phyloP scores from a whole-genome alignment of 2,888 invertebrate genomes.

The Cerceris rybyensis region DNA sequence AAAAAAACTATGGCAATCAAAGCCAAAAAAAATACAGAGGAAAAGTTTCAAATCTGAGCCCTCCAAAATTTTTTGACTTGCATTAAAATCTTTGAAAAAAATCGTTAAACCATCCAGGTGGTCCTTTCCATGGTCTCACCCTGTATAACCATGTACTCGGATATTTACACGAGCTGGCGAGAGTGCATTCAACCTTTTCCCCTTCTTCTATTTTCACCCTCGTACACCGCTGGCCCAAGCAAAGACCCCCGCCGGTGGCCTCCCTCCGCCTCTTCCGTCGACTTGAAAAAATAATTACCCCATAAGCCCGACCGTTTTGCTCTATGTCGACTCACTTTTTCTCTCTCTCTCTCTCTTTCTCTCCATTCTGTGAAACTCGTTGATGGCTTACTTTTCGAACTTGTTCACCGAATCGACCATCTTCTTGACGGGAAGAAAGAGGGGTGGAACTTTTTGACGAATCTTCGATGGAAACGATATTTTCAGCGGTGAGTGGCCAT shows the following conservation, averaged over 20 bases:
- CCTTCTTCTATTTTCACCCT: constrained; percentile 54
- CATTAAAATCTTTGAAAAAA: too few relatives aligned
- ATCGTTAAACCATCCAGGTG: too few relatives aligned
- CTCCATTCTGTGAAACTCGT: too few relatives aligned
- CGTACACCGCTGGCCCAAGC: constrained; percentile 30
- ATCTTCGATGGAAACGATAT: constrained; percentile 20
- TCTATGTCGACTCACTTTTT: constrained; percentile 10
- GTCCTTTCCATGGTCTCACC: background rate
- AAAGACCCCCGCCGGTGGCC: constrained; percentile 36
- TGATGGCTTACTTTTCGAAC: too few relatives aligned
- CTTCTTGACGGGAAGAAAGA: background rate
- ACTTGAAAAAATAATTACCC: constrained; percentile 69
- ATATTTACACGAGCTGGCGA: constrained; percentile 39
- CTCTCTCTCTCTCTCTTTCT: background rate
- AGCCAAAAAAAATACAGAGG: too few relatives aligned
- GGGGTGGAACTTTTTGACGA: constrained; percentile 9
- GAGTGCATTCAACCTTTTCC: constrained; percentile 57
- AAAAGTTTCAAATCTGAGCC: too few relatives aligned
- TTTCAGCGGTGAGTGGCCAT: too few relatives aligned
- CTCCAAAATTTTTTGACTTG: too few relatives aligned
- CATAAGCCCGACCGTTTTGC: constrained; percentile 58
- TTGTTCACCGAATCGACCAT: background rate
- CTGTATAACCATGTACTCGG: background rate
- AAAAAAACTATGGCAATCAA: too few relatives aligned
- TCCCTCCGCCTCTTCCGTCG: constrained; percentile 52